Percentiles rank a stretch among this genome's conserved stretches.
phyloP scores from a whole-genome alignment of 2,888 invertebrate genomes.

The Xylota sylvarum region DNA sequence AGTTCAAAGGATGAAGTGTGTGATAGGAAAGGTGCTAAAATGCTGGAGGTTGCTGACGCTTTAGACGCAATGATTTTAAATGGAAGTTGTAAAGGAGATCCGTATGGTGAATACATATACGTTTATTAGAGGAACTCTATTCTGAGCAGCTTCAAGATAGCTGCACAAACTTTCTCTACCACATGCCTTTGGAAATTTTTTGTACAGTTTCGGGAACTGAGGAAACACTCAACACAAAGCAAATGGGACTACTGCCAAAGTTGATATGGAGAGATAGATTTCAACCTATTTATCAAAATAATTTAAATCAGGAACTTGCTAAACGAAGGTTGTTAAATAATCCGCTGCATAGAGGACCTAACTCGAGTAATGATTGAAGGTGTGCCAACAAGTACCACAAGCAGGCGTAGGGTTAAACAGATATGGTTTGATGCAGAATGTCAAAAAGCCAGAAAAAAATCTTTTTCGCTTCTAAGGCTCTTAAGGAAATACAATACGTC shows the following conservation, averaged over 20 bases:
- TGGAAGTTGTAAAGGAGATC: background rate
- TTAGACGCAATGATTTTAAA: background rate
- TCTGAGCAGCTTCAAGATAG: too few relatives aligned
- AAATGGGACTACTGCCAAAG: too few relatives aligned
- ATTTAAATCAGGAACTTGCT: background rate
- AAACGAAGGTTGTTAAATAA: background rate
- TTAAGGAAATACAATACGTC: background rate
- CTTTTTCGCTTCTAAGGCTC: background rate
- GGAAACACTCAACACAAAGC: too few relatives aligned
- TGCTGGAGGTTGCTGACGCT: background rate
- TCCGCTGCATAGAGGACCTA: background rate
- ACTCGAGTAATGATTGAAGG: background rate
- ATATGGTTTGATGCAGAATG: too few relatives aligned
- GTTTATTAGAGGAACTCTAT: too few relatives aligned
- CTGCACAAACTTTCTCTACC: too few relatives aligned
- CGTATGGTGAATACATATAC: too few relatives aligned
- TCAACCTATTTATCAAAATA: background rate
- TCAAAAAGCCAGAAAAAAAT: background rate
- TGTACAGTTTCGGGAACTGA: too few relatives aligned
- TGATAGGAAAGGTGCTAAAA: too few relatives aligned
- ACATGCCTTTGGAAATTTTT: too few relatives aligned
- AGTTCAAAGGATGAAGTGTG: too few relatives aligned
- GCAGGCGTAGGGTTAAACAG: too few relatives aligned
- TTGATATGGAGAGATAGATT: background rate
- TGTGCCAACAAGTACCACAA: background rate